Conservation (phyloP, 2,888 invertebrate species). For the Tenthredo livida region DNA sequence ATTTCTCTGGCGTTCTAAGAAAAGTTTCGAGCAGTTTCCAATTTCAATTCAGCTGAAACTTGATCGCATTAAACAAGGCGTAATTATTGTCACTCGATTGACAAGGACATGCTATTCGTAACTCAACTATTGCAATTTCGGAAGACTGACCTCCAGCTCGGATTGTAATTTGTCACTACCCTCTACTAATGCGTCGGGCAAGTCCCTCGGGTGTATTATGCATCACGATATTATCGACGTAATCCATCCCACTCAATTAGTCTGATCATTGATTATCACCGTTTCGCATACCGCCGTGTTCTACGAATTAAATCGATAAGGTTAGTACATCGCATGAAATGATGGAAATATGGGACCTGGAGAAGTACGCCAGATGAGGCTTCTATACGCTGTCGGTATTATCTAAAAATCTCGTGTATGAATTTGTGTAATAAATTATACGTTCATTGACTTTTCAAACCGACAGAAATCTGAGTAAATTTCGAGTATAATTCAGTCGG, state of each 20-base stretch:
- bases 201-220: constrained; percentile 57
- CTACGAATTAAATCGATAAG: background rate
- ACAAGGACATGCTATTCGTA: constrained; percentile 5
- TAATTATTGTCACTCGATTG: background rate
- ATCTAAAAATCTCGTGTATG: background rate
- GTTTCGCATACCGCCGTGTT: constrained; percentile 60
- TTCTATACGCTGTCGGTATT: background rate
- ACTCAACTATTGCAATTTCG: constrained; percentile 28
- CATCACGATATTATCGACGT: constrained; percentile 74
- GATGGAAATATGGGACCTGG: background rate
- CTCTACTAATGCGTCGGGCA: constrained; percentile 70
- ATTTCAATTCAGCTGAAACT: background rate
- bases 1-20: background rate
- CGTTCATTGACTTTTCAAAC: background rate
- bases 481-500: background rate
- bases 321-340: background rate
- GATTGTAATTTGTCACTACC: constrained; percentile 72
- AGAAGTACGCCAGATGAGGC: background rate
- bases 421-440: background rate
- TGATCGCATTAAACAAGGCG: background rate
- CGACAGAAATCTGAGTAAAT: background rate
- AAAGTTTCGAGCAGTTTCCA: background rate
- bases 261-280: constrained; percentile 77
- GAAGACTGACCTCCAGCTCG: constrained; percentile 44
- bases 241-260: constrained; percentile 78